Conservation (phyloP, 2,797 vertebrate species). For the Pangasius djambal region DNA sequence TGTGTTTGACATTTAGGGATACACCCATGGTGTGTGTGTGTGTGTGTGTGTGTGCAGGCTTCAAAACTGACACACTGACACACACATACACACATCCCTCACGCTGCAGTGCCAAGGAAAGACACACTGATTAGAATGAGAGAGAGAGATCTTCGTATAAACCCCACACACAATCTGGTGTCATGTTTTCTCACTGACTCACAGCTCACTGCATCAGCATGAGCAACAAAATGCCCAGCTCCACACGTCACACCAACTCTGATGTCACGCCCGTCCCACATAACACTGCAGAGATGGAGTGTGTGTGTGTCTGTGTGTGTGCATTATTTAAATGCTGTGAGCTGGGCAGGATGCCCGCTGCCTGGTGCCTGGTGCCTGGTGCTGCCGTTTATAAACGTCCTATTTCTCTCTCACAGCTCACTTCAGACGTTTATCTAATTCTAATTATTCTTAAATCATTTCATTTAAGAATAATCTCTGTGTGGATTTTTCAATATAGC, state of each 20-base stretch:
- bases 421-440: not conserved
- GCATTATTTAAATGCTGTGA: constrained; percentile 59
- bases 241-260: not conserved
- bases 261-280: not conserved
- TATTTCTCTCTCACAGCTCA: not conserved
- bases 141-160: not conserved
- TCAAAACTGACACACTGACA: not conserved
- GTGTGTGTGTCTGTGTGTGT: not conserved
- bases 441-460: not conserved
- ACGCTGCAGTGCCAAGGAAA: not conserved
- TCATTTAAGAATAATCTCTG: not conserved
- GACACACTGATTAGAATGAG: not conserved
- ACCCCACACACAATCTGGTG: constrained; percentile 2
- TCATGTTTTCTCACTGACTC: not conserved
- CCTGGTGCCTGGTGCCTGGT: not conserved
- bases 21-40: not conserved
- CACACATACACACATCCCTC: not conserved
- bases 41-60: not conserved
- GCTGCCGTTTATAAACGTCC: too few relatives aligned
- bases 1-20: not conserved
- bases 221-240: not conserved
- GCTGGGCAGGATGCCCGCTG: constrained; percentile 19
- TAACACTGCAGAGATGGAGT: not conserved
- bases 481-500: not conserved
- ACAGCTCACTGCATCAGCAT: not conserved